Base-by-base conservation (phyloP, 2,113 vertebrate species). In the Nymphicus hollandicus region DNA sequence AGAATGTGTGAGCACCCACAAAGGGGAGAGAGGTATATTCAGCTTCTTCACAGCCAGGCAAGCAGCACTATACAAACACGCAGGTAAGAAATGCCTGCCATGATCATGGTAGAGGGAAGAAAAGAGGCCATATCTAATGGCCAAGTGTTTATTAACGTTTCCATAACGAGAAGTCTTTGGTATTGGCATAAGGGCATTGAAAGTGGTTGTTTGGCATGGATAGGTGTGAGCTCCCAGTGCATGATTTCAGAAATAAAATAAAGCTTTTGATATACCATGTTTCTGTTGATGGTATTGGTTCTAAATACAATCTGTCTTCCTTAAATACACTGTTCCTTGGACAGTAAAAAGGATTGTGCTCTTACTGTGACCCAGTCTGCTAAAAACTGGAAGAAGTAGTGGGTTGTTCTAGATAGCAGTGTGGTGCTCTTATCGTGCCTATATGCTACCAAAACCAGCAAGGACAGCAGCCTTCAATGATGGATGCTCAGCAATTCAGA, bases 241-340 rank as follows among this genome's bases (percentile, higher is more conserved):
- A 1, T 13, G 2, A 10, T 17, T 56, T 61, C 12, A 44, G 58
- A 83, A 81, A 17, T 5, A 41, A 69, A 71, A 61, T 6, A 13
- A 43, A 63, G 4, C 1, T 49, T 71, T 78, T 29, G 35, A 41
- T 7, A 7, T 10, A 4, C 7, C 0, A 0, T 2, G 4, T 20
- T 50, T 39, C 49, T 35, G 0, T 16, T 47, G 56, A 14, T 28
- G 12, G 6, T 17, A 4, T 37, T 82, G 9, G 4, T 65, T 41
- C 31, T 84, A 22, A 68, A 25, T 16, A 5, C 11, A 24, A 2
- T 10, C 25, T 68, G 22, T 65, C 4, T 33, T 3, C 28, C 17
- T 35, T 15, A 76, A 66, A 47, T 29, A 5, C 15, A 1, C 37
- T 52, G 1, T 35, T 76, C 20, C 14, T 43, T 82, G 35, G 8